Base-by-base conservation (phyloP, 1,140 invertebrate genomes). In the Drosophila miranda region DNA sequence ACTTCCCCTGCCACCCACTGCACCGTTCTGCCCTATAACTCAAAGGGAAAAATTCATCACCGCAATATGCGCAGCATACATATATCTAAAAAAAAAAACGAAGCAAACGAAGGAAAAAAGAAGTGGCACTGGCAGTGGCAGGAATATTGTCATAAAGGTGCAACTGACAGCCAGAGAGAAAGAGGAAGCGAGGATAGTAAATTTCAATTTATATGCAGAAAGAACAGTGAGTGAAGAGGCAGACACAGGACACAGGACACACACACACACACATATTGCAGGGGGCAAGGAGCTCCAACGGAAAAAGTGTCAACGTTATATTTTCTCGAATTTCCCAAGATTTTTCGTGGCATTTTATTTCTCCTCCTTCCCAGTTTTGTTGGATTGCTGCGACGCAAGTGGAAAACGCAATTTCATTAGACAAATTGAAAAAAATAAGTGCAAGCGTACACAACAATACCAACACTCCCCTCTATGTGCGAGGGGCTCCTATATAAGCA, bases 131-230 rank as follows among this genome's bases (percentile, higher is more conserved):
- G 69, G 56, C 69, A 73, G 16, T 68, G 77, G 68, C 46, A 86
- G 81, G 82, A 84, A 90, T 89, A 89, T 83, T 90, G 89, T 90
- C 89, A 90, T 89, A 89, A 90, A 90, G 89, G 89, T 90, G 89
- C 82, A 89, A 89, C 82, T 84, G 73, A 80, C 83, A 88, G 67
- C 64, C 61, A 59, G 64, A 80, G 63, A 55, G 54, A 44, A 38
- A 28, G 46, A 44, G 62, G 30, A 41, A 53, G 48, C 52, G 48
- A 70, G 67, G 55, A 66, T 88, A 78, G 88, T 82, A 89, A 90
- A 90, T 90, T 90, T 84, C 89, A 90, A 90, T 90, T 90, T 90
- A 90, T 90, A 90, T 90, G 88, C 89, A 90, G 75, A 75, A 75
- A 74, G 84, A 86, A 69, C 67, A 60, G 71, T 88, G 81, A 87